These are phyloP conservation scores for Sarcophilus harrisii DNA, from an alignment of 2,797 vertebrate genomes.

Conservation along the genomic window DNA sequence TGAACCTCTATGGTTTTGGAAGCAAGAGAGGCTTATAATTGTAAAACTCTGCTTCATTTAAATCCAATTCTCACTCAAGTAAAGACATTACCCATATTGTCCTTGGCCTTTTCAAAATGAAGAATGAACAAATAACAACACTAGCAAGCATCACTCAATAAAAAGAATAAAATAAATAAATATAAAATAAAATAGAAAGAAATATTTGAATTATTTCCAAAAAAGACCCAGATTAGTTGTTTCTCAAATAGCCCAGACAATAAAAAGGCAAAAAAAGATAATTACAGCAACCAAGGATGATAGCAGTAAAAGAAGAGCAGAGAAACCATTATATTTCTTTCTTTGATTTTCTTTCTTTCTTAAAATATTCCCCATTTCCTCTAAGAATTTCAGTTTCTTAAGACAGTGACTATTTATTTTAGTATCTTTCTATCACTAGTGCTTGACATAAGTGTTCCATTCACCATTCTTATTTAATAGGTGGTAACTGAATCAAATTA, in stretches of 20 bases:
- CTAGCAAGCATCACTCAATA: background rate
- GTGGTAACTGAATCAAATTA: background rate
- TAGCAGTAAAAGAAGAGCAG: background rate
- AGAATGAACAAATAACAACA: background rate
- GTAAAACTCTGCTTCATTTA: background rate
- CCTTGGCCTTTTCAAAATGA: background rate
- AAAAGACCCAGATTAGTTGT: background rate
- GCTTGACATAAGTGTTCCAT: background rate
- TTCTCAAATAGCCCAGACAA: background rate
- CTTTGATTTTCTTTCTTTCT: background rate
- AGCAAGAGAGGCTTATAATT: background rate
- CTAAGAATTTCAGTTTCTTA: background rate
- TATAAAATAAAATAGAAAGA: background rate
- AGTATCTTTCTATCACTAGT: background rate
- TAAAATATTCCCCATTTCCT: background rate
- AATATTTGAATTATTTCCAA: background rate
- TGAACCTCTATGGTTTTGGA: background rate
- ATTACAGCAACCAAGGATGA: background rate
- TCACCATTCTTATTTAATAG: background rate
- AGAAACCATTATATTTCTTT: background rate
- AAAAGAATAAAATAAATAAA: background rate
- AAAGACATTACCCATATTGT: background rate
- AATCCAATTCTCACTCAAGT: background rate
- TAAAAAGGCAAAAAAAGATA: background rate
- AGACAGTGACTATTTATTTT: background rate